Evolutionary conservation across 2,113 vertebrate species (phyloP), one percentile per base, ranked within the genome.

Genomic region (Ictidomys tridecemlineatus): DNA sequence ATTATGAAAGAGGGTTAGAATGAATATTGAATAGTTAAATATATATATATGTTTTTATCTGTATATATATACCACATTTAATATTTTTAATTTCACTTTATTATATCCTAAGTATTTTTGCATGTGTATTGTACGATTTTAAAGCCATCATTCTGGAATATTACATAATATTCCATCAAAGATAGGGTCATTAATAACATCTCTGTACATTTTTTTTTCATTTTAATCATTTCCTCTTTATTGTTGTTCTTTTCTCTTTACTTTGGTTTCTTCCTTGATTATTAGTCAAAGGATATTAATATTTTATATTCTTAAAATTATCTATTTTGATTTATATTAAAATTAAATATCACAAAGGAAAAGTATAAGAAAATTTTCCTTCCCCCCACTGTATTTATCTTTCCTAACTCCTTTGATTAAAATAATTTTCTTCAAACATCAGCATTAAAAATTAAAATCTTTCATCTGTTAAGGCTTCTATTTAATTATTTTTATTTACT

Each of bases 261-360:
- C 85, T 83, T 89, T 32, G 26, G 85, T 20, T 65, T 83, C 34
- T 77, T 72, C 8, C 63, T 88, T 53, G 89, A 69, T 80, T 70
- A 65, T 4, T 73, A 16, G 8, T 83, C 74, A 96, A 86, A 72
- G 8, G 30, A 51, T 73, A 72, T 65, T 80, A 76, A 63, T 26
- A 79, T 85, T 80, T 80, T 92, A 56, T 83, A 5, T 28, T 58
- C 16, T 56, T 87, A 58, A 91, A 94, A 61, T 53, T 86, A 4
- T 78, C 82, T 51, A 24, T 84, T 95, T 86, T 8, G 24, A 94
- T 90, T 92, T n/a, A 80, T 65, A 80, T 94, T 93, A 95, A 80
- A 79, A 86, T 93, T 85, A 45, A 86, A 39, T 20, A 69, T 0
- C 22, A 53, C 30, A 73, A 70, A 72, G 34, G 4, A n/a, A 42